Evolutionary conservation across 2,797 vertebrate species (phyloP).

Genomic region (Chloroceryle inda): DNA sequence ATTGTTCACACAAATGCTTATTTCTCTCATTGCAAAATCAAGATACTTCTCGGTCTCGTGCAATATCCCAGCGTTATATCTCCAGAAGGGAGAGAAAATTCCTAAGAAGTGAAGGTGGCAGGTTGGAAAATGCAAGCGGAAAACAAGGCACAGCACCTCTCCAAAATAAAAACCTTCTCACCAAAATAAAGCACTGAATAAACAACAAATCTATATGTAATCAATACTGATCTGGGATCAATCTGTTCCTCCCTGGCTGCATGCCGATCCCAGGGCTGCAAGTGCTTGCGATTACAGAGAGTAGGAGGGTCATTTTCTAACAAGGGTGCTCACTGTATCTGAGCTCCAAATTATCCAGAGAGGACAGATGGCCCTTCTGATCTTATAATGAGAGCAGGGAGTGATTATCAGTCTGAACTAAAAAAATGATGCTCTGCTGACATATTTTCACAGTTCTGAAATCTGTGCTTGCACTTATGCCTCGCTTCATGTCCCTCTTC

Average conservation of each 20-base stretch:
- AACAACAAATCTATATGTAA: not conserved
- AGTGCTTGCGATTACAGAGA: conserved; percentile 51
- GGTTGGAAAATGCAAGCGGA: not conserved
- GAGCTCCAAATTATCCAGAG: conserved; percentile 71
- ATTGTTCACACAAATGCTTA: not conserved
- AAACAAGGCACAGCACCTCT: not conserved
- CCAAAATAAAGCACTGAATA: not conserved
- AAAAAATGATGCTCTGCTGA: conserved; percentile 73
- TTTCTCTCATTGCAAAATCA: not conserved
- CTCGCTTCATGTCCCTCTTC: conserved; percentile 51
- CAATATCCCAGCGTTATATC: not conserved
- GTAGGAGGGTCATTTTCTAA: conserved; percentile 69
- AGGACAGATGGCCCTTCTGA: conserved; percentile 74
- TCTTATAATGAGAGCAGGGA: conserved; percentile 73
- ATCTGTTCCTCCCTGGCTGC: not conserved
- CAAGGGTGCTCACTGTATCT: conserved; percentile 67
- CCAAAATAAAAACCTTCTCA: not conserved
- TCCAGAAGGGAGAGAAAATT: not conserved
- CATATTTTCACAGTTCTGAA: conserved; percentile 77
- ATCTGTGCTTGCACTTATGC: conserved; percentile 70
- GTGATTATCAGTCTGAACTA: conserved; percentile 74
- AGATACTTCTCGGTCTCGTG: not conserved
- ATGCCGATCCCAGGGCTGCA: not conserved
- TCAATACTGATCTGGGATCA: conserved; percentile 57
- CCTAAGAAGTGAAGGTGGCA: not conserved